Evolutionary conservation across 23 tunicate genomes (phyloP).

Genomic region (Aplidium turbinatum): DNA sequence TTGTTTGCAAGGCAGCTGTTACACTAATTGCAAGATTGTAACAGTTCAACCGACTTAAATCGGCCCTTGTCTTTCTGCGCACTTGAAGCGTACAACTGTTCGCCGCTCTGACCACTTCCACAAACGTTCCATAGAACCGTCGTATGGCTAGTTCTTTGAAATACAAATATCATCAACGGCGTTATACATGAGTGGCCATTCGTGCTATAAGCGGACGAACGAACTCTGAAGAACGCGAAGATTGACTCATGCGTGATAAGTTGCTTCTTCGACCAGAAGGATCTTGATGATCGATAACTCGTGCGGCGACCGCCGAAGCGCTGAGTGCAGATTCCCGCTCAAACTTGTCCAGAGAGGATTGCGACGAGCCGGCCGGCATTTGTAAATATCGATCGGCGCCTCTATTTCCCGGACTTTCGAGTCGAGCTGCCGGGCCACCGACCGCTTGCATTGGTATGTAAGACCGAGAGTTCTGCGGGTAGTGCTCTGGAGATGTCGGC

Average conservation of each 20-base stretch:
- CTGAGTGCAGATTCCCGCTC: conserved; percentile 63
- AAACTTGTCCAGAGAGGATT: conserved; percentile 67
- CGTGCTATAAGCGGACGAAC: conserved; percentile 58
- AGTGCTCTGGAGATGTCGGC: conserved; percentile 1
- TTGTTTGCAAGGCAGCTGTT: too few relatives aligned
- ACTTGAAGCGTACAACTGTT: too few relatives aligned
- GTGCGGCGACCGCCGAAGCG: conserved; percentile 28
- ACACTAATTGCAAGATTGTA: too few relatives aligned
- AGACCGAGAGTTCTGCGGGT: not conserved
- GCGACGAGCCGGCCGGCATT: conserved; percentile 46
- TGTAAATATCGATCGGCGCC: conserved; percentile 23
- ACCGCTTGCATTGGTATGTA: conserved; percentile 1
- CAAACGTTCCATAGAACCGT: too few relatives aligned
- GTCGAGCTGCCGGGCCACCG: too few relatives aligned
- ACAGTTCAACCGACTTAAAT: too few relatives aligned
- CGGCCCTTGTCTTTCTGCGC: too few relatives aligned
- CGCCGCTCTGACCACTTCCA: too few relatives aligned
- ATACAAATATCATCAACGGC: too few relatives aligned
- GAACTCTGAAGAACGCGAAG: conserved; percentile 74
- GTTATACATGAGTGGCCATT: conserved; percentile 89
- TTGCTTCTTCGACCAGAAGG: conserved; percentile 34
- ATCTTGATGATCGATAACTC: conserved; percentile 27
- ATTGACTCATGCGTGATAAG: conserved; percentile 63
- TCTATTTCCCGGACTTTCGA: too few relatives aligned
- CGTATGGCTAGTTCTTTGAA: too few relatives aligned